Percentiles rank a stretch among this genome's conserved stretches.
These are phyloP conservation scores for Anhinga anhinga DNA, from an alignment of 2,113 vertebrate species.

Conservation along the genomic window DNA sequence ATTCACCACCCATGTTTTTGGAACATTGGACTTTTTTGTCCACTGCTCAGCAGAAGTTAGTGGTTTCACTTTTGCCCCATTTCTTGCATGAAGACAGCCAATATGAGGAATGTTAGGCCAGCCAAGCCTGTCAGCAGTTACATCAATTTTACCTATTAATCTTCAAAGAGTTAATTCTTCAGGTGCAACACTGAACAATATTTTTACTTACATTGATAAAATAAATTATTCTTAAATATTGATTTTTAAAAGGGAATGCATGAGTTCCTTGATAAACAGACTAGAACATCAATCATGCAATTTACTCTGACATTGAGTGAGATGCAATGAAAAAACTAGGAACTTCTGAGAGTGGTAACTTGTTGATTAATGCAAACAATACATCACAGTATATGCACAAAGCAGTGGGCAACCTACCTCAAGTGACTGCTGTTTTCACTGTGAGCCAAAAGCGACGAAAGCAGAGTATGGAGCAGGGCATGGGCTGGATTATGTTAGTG, in stretches of 20 bases:
- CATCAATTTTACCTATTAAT: neutral
- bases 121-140: neutral
- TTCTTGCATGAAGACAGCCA: neutral
- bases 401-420: neutral
- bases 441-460: neutral
- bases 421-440: neutral
- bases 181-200: neutral
- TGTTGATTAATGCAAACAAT: neutral
- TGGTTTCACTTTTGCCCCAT: neutral
- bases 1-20: neutral
- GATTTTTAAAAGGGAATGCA: slow-evolving; percentile 40
- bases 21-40: neutral
- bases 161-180: neutral
- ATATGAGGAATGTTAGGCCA: neutral
- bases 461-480: neutral
- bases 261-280: slow-evolving; percentile 25
- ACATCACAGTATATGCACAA: neutral
- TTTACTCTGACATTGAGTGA: slow-evolving; percentile 59
- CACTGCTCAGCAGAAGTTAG: neutral
- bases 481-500: neutral
- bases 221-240: slow-evolving; percentile 51
- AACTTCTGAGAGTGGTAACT: slow-evolving; percentile 37
- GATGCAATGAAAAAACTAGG: neutral
- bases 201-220: neutral
- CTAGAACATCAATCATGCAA: slow-evolving; percentile 54